Conservation (phyloP, 2,888 invertebrate genomes). For the Glaucopsyche alexis region DNA sequence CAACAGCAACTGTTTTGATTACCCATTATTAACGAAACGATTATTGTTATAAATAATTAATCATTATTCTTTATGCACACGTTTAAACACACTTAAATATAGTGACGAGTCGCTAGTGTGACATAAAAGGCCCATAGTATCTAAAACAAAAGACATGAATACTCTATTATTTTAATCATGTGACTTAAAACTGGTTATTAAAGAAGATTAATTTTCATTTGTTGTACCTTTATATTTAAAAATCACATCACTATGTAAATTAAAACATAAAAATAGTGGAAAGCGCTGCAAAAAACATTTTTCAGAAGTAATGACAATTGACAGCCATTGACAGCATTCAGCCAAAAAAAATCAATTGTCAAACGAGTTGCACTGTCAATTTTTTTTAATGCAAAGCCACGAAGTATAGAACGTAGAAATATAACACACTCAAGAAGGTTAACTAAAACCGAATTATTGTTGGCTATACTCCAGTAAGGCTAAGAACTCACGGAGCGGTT, state of each 20-base stretch:
- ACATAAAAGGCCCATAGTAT: slow-evolving; percentile 68
- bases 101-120: slow-evolving; percentile 63
- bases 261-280: slow-evolving; percentile 35
- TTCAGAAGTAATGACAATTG: slow-evolving; percentile 31
- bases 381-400: background rate
- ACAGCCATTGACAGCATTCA: slow-evolving; percentile 19
- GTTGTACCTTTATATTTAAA: slow-evolving; percentile 36
- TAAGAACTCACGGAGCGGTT: too few species aligned
- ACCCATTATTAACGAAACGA: slow-evolving; percentile 79
- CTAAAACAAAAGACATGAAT: slow-evolving; percentile 70
- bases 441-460: too few species aligned
- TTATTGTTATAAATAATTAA: slow-evolving; percentile 50
- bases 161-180: slow-evolving; percentile 33
- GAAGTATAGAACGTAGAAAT: too few species aligned
- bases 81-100: slow-evolving; percentile 60
- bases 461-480: too few species aligned
- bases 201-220: slow-evolving; percentile 31
- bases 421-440: too few species aligned
- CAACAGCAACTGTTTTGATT: slow-evolving; percentile 89
- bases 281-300: slow-evolving; percentile 37
- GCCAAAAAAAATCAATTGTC: slow-evolving; percentile 13
- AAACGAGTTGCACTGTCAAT: background rate
- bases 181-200: slow-evolving; percentile 31
- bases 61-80: slow-evolving; percentile 67
- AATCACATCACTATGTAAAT: slow-evolving; percentile 35